Percentiles rank a stretch among this genome's conserved stretches.
These are phyloP conservation scores for Epinotia ramella DNA, from an alignment of 2,888 invertebrate genomes.

Conservation along the genomic window DNA sequence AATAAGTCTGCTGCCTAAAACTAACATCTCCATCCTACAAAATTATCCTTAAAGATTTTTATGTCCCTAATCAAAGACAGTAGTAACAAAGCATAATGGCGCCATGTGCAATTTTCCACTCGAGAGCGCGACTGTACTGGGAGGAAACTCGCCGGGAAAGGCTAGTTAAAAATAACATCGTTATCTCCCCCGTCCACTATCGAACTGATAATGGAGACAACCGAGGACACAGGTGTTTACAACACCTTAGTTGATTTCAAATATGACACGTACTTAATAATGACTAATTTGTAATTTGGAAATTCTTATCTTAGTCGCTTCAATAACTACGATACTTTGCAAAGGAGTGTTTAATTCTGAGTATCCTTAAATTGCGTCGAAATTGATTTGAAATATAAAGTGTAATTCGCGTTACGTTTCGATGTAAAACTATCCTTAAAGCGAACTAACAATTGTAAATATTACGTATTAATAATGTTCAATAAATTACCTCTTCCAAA, in stretches of 20 bases:
- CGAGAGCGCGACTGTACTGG: slow-evolving; percentile 1
- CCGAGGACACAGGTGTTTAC: slow-evolving; percentile 38
- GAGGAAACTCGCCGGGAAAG: slow-evolving; percentile 39
- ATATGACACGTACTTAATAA: slow-evolving; percentile 23
- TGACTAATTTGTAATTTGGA: slow-evolving; percentile 28
- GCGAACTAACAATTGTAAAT: not conserved
- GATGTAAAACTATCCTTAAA: not conserved
- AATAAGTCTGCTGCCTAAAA: no score
- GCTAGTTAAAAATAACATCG: slow-evolving; percentile 38
- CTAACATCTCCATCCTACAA: no score
- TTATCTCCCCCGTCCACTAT: slow-evolving; percentile 39
- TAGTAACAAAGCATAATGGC: not conserved
- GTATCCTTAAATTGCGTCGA: not conserved
- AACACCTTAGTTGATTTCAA: slow-evolving; percentile 16
- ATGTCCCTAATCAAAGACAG: not conserved
- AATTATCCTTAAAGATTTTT: no score
- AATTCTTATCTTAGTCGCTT: slow-evolving; percentile 3
- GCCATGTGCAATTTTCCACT: not conserved
- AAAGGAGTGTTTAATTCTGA: not conserved
- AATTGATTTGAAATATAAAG: not conserved
- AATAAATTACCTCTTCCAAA: slow-evolving; percentile 4
- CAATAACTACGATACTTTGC: slow-evolving; percentile 12
- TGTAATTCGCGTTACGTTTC: not conserved
- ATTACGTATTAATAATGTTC: not conserved
- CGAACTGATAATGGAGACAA: slow-evolving; percentile 35